These are phyloP conservation scores for Cephus pygmeus DNA, from an alignment of 2,888 invertebrate genomes.

Conservation along the genomic window DNA sequence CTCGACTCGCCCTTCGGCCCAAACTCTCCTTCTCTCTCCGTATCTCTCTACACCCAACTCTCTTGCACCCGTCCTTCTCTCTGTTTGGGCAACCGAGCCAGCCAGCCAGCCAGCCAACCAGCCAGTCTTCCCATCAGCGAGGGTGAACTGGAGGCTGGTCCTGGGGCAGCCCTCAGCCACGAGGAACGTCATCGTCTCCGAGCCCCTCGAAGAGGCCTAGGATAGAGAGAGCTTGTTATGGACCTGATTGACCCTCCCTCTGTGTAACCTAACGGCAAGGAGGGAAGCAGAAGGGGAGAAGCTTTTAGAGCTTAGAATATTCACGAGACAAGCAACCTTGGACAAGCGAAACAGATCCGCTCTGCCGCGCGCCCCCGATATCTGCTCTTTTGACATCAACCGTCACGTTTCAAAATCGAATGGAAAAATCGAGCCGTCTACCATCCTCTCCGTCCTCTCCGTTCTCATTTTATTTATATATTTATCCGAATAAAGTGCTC, in stretches of 20 bases:
- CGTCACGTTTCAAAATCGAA: slow-evolving; percentile 10
- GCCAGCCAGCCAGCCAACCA: neutral
- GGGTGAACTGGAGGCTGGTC: neutral
- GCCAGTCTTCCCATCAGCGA: neutral
- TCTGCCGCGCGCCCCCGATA: slow-evolving; percentile 16
- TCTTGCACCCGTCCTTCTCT: neutral
- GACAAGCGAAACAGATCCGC: slow-evolving; percentile 49
- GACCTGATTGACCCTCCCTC: slow-evolving; percentile 64
- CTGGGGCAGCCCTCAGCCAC: neutral
- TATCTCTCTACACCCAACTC: slow-evolving; percentile 16
- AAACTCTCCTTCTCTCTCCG: slow-evolving; percentile 25
- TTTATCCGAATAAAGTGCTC: neutral
- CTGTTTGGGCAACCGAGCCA: neutral
- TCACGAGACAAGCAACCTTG: slow-evolving; percentile 56
- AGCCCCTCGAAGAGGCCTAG: slow-evolving; percentile 16
- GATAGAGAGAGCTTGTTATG: slow-evolving; percentile 58
- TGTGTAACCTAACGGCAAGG: slow-evolving; percentile 43
- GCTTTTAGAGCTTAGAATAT: slow-evolving; percentile 66
- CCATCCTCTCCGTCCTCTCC: neutral
- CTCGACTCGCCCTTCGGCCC: neutral
- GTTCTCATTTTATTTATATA: neutral
- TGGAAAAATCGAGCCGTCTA: neutral
- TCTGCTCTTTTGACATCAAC: slow-evolving; percentile 23
- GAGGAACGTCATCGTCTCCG: neutral
- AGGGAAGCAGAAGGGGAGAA: slow-evolving; percentile 45